Base-by-base conservation (phyloP, 2,888 invertebrate species). In the Axea sp. region DNA sequence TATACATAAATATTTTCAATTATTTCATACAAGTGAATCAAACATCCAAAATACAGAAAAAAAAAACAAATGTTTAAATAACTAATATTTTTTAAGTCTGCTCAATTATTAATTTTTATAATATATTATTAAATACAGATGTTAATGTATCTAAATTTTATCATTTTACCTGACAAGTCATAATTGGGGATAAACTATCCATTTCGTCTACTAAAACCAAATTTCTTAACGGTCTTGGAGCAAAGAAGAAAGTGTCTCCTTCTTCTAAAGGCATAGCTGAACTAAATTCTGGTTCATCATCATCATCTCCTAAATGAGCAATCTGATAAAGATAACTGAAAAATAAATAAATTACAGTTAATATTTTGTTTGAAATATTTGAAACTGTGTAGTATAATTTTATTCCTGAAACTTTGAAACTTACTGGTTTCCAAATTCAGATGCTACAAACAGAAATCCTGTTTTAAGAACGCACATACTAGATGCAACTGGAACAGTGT, bases 361-460 rank as follows among this genome's bases (percentile, higher is more conserved):
- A n/a, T n/a, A n/a, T n/a, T n/a, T n/a, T n/a, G n/a, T n/a, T n/a
- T n/a, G n/a, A n/a, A n/a, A n/a, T n/a, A n/a, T n/a, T n/a, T n/a
- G n/a, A n/a, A n/a, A n/a, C n/a, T n/a, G n/a, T n/a, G n/a, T n/a
- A n/a, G n/a, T n/a, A n/a, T n/a, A n/a, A n/a, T n/a, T n/a, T n/a
- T n/a, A n/a, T n/a, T n/a, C n/a, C n/a, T n/a, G n/a, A n/a, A n/a
- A n/a, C n/a, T n/a, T n/a, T n/a, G n/a, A n/a, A n/a, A 39, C 98
- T 95, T 90, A 98, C 97, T 99, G 99, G 89, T 99, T 99, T 81
- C 99, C 99, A 92, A 99, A 99, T 89, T 99, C 99, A 17, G 96
- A 95, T 0, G 99, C 99, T 5, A 99, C 96, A 89, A 99, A 99
- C 9, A 99, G 89, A 87, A 99, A 99, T 1, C 99, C 99, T 60